phyloP scores from a whole-genome alignment of 2,113 vertebrate species.

The Salvelinus namaycush region DNA sequence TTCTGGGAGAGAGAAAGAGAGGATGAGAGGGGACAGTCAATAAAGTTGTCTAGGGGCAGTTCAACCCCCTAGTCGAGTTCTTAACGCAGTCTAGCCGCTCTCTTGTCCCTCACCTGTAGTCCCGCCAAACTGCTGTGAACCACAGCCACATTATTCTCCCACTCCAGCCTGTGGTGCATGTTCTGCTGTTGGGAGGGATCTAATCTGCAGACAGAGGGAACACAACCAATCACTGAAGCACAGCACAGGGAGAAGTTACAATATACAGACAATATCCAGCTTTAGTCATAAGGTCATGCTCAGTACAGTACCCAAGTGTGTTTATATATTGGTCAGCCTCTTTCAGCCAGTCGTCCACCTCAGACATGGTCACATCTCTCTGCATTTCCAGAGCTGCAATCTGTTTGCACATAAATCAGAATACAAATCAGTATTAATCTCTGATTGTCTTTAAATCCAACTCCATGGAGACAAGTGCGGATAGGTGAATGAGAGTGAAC shows the following conservation, averaged over 20 bases:
- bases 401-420: constrained; percentile 51
- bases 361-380: constrained; percentile 78
- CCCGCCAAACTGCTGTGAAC: constrained; percentile 5
- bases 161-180: constrained; percentile 17
- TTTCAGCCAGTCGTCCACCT: constrained; percentile 81
- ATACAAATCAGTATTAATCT: neutral
- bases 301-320: constrained; percentile 69
- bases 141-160: constrained; percentile 34
- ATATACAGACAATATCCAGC: neutral
- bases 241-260: neutral
- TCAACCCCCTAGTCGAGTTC: neutral
- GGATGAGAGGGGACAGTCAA: too few relatives aligned
- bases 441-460: too few relatives aligned
- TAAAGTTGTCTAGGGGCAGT: too few relatives aligned
- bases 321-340: constrained; percentile 82
- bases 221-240: neutral
- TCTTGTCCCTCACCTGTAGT: constrained; percentile 25
- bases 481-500: neutral
- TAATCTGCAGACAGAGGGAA: constrained; percentile 19
- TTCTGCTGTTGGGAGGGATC: constrained; percentile 29
- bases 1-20: constrained; percentile 58
- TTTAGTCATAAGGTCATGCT: neutral
- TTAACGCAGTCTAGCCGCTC: neutral
- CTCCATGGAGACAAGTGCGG: too few relatives aligned
- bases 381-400: constrained; percentile 81